Base-by-base conservation (phyloP, 2,113 vertebrate genomes). In the Diphyllodes magnificus region DNA sequence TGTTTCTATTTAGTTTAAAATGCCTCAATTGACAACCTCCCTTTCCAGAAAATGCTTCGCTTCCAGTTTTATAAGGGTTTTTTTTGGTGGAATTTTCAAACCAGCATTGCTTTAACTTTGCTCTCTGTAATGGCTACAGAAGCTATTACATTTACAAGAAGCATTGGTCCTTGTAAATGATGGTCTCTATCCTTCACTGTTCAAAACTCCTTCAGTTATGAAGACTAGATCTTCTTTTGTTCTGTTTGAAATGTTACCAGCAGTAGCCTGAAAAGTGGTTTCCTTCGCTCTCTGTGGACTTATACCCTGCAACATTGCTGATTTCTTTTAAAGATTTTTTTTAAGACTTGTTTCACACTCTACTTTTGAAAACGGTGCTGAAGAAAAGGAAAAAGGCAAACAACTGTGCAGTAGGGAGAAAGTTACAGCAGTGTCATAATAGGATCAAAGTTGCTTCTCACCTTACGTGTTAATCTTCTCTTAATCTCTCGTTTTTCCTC, bases 401-500 rank as follows among this genome's bases (percentile, higher is more conserved):
- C 21, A 76, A 10, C 12, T 61, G 57, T 90, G 79, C 42, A 82
- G 24, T 8, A 71, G 17, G 39, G 39, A 81, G 64, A 86, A 95
- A 92, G 71, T 82, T 63, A 84, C 28, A n/a, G 31, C 19, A 44
- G 33, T 40, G 45, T 31, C 30, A 10, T 18, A 82, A 82, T 2
- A n/a, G 76, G 61, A 33, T 27, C n/a, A 69, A 93, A 91, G 61
- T 53, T 65, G 25, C 17, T 45, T 90, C 98, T 98, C 94, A 99
- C 99, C 99, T 99, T 99, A 53, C 99, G 98, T 28, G 99, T 98
- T 92, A 99, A 98, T 96, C 99, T 98, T 72, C 99, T 98, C 95
- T 99, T 99, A 94, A 99, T 99, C 97, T 99, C 99, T 94, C 99
- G 98, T 95, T 99, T 99, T 97, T 99, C 99, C 94, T 99, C 99